phyloP scores from a whole-genome alignment of 2,888 invertebrate species.

The Drosophila leonis region DNA sequence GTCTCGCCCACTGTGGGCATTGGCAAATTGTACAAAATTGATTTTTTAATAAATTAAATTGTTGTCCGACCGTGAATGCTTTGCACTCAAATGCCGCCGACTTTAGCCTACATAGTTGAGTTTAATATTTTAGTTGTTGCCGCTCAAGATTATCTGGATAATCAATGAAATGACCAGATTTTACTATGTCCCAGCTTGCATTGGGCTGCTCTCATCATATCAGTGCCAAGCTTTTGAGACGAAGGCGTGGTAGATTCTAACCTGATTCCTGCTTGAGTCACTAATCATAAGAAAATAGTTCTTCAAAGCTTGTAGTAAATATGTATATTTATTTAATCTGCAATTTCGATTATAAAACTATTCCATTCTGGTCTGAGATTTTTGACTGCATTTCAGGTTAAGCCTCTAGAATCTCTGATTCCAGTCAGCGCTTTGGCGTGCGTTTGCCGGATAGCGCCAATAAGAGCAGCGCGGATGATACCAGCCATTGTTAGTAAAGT shows the following conservation, averaged over 20 bases:
- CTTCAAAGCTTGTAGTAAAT: not conserved
- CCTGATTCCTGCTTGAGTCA: not conserved
- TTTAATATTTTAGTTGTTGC: not conserved
- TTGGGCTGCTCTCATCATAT: no score
- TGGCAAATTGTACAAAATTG: not conserved
- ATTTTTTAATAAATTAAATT: conserved; percentile 2
- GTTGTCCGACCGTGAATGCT: no score
- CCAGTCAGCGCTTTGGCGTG: conserved; percentile 9
- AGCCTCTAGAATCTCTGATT: not conserved
- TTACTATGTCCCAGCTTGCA: no score
- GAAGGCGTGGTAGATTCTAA: not conserved
- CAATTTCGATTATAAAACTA: not conserved
- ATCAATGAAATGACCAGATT: no score
- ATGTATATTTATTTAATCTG: not conserved
- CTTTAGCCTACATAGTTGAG: not conserved
- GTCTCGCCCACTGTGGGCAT: not conserved
- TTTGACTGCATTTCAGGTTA: not conserved
- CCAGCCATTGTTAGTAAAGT: conserved; percentile 44
- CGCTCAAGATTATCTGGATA: not conserved
- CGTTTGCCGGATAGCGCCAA: conserved; percentile 46
- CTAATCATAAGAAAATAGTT: not conserved
- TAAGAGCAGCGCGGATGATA: conserved; percentile 54
- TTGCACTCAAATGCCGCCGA: not conserved
- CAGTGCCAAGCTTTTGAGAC: not conserved
- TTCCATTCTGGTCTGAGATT: not conserved